Evolutionary conservation across 2,113 vertebrate species (phyloP).

Genomic region (Isurus oxyrinchus): DNA sequence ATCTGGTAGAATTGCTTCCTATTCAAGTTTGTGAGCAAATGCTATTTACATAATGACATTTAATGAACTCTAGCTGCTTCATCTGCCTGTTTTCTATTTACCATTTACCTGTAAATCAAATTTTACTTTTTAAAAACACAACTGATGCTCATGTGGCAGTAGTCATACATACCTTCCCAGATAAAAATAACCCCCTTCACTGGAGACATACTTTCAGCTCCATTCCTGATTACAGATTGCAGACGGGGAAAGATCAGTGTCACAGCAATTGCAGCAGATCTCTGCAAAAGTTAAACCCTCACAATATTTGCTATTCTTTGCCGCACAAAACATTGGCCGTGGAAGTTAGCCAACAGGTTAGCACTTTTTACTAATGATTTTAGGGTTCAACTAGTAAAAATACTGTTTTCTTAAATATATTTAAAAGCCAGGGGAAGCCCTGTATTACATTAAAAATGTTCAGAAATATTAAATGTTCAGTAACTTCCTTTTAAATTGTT

Average conservation of each 20-base stretch:
- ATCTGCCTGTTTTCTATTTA: slow-evolving; percentile 6
- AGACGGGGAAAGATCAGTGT: not conserved
- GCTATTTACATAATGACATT: not conserved
- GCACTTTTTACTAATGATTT: not conserved
- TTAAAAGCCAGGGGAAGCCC: slow-evolving; percentile 23
- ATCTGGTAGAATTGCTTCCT: not conserved
- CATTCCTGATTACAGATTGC: not conserved
- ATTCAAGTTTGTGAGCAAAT: not conserved
- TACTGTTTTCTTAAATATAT: not conserved
- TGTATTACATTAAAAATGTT: slow-evolving; percentile 20
- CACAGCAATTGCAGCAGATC: slow-evolving; percentile 5
- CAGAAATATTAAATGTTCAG: slow-evolving; percentile 24
- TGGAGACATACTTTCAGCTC: not conserved
- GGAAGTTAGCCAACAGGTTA: not conserved
- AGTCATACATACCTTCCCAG: not conserved
- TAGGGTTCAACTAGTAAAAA: not conserved
- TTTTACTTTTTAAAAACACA: not conserved
- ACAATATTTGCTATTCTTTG: not conserved
- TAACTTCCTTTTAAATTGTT: slow-evolving; percentile 33
- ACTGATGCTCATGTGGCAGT: not conserved
- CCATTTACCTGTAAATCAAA: slow-evolving; percentile 1
- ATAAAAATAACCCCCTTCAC: slow-evolving; percentile 4
- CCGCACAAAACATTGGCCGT: not conserved
- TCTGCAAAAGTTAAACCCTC: slow-evolving; percentile 30
- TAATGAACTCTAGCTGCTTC: not conserved